phyloP scores from a whole-genome alignment of 2,888 invertebrate genomes.

The Bellardia bayeri region DNA sequence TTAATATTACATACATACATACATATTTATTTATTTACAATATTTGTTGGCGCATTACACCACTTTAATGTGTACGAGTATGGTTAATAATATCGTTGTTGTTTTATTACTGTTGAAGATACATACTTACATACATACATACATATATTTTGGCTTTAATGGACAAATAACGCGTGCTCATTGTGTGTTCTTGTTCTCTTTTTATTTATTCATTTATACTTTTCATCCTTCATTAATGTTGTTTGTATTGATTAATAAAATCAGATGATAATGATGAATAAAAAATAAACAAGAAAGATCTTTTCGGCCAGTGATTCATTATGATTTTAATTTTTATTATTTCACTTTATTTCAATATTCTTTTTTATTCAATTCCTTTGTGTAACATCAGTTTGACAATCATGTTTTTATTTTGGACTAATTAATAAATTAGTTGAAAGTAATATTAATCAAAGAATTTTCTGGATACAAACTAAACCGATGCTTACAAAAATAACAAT shows the following conservation, averaged over 20 bases:
- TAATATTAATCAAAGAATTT: slow-evolving; percentile 28
- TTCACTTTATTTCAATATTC: not conserved
- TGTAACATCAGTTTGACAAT: slow-evolving; percentile 48
- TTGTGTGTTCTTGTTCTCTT: slow-evolving; percentile 43
- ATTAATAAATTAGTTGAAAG: slow-evolving; percentile 58
- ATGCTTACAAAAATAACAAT: not conserved
- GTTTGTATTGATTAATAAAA: slow-evolving; percentile 41
- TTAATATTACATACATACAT: no score
- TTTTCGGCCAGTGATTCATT: slow-evolving; percentile 45
- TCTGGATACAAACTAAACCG: not conserved
- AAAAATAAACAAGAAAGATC: slow-evolving; percentile 19
- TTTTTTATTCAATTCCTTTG: not conserved
- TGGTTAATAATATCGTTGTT: slow-evolving; percentile 14
- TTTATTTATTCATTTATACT: not conserved
- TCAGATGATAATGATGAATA: slow-evolving; percentile 6
- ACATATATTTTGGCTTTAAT: slow-evolving; percentile 45
- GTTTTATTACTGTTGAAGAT: slow-evolving; percentile 5
- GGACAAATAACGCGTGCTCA: slow-evolving; percentile 59
- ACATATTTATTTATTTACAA: slow-evolving; percentile 45
- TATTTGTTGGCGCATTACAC: slow-evolving; percentile 46
- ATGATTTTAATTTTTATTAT: slow-evolving; percentile 44
- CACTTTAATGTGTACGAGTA: not conserved
- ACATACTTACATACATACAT: no score
- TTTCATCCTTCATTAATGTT: slow-evolving; percentile 34
- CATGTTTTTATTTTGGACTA: slow-evolving; percentile 35